Evolutionary conservation across 2,113 vertebrate species (phyloP).

Genomic region (Castor canadensis): DNA sequence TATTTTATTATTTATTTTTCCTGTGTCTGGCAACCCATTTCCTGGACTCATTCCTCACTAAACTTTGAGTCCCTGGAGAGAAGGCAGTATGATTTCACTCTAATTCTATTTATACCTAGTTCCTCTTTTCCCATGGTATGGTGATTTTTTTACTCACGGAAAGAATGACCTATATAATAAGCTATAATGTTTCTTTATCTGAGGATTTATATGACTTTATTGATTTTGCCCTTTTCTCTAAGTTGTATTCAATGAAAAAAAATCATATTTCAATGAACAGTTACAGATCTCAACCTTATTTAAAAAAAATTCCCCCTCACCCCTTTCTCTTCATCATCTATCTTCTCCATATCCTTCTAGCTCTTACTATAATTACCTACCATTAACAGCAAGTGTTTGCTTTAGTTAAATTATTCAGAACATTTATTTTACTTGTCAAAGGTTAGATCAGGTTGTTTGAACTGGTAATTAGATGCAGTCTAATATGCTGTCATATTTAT

Average conservation of each 20-base stretch:
- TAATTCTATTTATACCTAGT: neutral
- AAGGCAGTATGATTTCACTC: neutral
- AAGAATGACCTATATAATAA: neutral
- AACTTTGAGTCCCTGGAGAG: neutral
- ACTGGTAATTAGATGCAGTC: slow-evolving; percentile 86
- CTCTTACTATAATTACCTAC: slow-evolving; percentile 89
- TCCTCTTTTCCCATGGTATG: neutral
- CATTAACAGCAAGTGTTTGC: slow-evolving; percentile 92
- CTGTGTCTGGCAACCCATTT: neutral
- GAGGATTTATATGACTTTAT: slow-evolving; percentile 36
- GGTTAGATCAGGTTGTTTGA: slow-evolving; percentile 90
- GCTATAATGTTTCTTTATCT: slow-evolving; percentile 19
- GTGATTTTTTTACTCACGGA: slow-evolving; percentile 17
- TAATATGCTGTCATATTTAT: slow-evolving; percentile 85
- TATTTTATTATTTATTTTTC: neutral
- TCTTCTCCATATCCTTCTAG: slow-evolving; percentile 78
- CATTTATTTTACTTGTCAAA: slow-evolving; percentile 91
- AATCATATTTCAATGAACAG: slow-evolving; percentile 33
- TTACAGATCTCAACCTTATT: slow-evolving; percentile 42
- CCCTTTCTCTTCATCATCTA: slow-evolving; percentile 35
- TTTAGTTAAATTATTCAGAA: slow-evolving; percentile 93
- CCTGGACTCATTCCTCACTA: neutral
- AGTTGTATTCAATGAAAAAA: slow-evolving; percentile 66
- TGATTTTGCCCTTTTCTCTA: slow-evolving; percentile 66
- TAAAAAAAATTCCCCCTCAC: slow-evolving; percentile 81